Percentiles rank a stretch among this genome's conserved stretches.
Evolutionary conservation across 2,888 invertebrate species (phyloP).

Genomic region (Hecatera dysodea): DNA sequence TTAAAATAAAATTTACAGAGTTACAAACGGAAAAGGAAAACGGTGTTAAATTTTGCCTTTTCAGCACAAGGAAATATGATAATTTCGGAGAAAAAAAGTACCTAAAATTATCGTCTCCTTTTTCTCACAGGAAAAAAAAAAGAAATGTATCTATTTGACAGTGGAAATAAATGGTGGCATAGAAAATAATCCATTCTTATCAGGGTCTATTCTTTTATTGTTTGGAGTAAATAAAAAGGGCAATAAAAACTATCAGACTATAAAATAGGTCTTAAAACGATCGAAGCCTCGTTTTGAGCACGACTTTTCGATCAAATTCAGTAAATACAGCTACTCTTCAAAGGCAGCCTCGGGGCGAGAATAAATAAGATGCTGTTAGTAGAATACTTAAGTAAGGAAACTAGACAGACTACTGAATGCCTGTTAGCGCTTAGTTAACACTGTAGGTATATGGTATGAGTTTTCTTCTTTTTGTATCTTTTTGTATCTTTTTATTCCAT

Average conservation of each 20-base stretch:
- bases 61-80: conserved; percentile 48
- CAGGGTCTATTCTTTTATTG: conserved; percentile 40
- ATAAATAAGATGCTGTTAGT: conserved; percentile 24
- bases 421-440: conserved; percentile 13
- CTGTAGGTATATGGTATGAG: background rate
- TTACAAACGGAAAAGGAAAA: conserved; percentile 53
- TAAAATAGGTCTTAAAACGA: conserved; percentile 54
- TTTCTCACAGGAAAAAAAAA: conserved; percentile 12
- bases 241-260: conserved; percentile 56
- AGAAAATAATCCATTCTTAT: conserved; percentile 40
- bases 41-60: conserved; percentile 45
- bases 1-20: conserved; percentile 42
- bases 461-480: background rate
- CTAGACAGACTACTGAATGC: conserved; percentile 8
- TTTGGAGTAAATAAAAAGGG: conserved; percentile 54
- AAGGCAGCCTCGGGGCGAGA: conserved; percentile 19
- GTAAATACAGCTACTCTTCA: conserved; percentile 13
- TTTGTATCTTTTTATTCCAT: background rate
- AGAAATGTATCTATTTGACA: conserved; percentile 22
- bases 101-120: conserved; percentile 38
- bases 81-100: conserved; percentile 42
- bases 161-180: conserved; percentile 34
- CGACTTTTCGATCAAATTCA: conserved; percentile 42
- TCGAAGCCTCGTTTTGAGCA: conserved; percentile 44
- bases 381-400: conserved; percentile 30